phyloP scores from a whole-genome alignment of 2,113 vertebrate genomes.

The Phyllostomus hastatus region DNA sequence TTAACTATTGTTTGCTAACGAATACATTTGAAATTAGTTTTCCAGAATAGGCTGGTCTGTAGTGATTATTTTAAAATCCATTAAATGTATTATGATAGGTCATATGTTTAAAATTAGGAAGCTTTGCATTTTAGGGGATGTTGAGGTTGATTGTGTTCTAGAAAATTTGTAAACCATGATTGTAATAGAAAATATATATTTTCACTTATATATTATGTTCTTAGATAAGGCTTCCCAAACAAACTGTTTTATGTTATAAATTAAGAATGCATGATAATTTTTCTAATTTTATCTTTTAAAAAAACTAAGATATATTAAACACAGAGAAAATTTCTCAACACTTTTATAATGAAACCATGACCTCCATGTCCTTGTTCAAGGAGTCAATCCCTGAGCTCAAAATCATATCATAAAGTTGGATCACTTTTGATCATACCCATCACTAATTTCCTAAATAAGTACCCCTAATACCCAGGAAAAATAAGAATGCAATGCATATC shows the following conservation, averaged over 20 bases:
- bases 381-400: background rate
- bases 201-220: background rate
- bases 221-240: background rate
- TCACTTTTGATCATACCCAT: background rate
- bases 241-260: background rate
- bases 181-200: background rate
- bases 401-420: background rate
- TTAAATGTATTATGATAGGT: background rate
- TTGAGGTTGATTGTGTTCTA: background rate
- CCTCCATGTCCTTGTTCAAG: background rate
- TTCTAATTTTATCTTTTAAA: background rate
- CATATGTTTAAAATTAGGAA: background rate
- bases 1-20: conserved; percentile 7
- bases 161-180: conserved; percentile 15
- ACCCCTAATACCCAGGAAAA: background rate
- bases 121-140: background rate
- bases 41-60: background rate
- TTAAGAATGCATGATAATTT: background rate
- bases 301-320: background rate
- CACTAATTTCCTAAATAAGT: background rate
- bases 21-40: background rate
- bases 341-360: background rate
- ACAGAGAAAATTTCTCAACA: background rate
- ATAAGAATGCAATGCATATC: background rate
- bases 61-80: background rate